Evolutionary conservation across 2,797 vertebrate species (phyloP).

Genomic region (Anisognathus igniventris): DNA sequence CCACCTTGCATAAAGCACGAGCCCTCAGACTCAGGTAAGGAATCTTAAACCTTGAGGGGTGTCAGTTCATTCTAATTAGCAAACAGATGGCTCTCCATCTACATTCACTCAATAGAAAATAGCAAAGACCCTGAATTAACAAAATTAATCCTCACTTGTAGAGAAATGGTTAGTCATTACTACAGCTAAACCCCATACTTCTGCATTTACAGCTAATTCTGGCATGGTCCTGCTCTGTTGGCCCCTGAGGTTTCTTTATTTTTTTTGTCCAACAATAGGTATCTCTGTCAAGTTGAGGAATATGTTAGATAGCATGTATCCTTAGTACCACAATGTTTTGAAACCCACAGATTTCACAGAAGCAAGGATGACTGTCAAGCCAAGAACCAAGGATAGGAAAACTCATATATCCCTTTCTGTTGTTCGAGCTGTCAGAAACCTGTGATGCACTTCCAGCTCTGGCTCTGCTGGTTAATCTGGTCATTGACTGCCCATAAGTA

Average conservation of each 20-base stretch:
- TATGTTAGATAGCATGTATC: not conserved
- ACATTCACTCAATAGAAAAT: not conserved
- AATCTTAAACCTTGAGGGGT: not conserved
- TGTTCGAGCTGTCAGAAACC: not conserved
- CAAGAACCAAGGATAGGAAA: not conserved
- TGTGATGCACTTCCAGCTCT: not conserved
- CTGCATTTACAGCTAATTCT: not conserved
- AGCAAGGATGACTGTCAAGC: not conserved
- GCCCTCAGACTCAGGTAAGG: not conserved
- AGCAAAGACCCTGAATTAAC: not conserved
- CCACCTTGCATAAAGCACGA: not conserved
- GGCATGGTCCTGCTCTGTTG: not conserved
- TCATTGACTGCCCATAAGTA: not conserved
- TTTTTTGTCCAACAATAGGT: not conserved
- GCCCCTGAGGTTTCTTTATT: not conserved
- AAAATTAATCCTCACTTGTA: not conserved
- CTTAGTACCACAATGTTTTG: not conserved
- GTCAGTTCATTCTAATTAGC: not conserved
- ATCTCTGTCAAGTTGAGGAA: not conserved
- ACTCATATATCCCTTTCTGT: not conserved
- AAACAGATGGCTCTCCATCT: not conserved
- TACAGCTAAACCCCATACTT: not conserved
- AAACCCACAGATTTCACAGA: not conserved
- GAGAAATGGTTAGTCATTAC: not conserved
- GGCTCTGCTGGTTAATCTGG: not conserved